These are phyloP conservation scores for Panulirus ornatus DNA, from an alignment of 1,140 invertebrate genomes.

Conservation along the genomic window DNA sequence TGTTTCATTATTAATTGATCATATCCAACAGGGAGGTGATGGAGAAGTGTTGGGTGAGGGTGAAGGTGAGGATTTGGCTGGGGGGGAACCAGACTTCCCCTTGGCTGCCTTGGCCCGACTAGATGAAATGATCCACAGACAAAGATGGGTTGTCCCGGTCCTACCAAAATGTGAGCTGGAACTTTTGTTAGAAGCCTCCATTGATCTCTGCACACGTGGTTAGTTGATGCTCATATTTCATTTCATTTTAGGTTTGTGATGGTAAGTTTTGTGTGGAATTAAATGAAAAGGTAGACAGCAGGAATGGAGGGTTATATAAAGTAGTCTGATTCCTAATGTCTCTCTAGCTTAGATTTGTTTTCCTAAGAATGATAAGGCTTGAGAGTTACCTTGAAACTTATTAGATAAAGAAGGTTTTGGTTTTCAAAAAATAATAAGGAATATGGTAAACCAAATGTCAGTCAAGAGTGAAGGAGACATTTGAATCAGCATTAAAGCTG, in stretches of 20 bases:
- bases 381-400: no score
- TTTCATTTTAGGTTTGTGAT: not conserved
- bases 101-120: constrained; percentile 89
- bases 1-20: no score
- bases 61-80: constrained; percentile 76
- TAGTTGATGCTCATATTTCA: constrained; percentile 73
- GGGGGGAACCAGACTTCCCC: constrained; percentile 88
- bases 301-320: no score
- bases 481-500: no score
- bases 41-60: constrained; percentile 77
- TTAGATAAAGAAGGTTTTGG: no score
- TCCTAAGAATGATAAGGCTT: no score
- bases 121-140: constrained; percentile 93
- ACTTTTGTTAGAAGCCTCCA: constrained; percentile 92
- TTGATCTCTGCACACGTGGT: constrained; percentile 90
- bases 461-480: no score
- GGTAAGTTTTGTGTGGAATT: constrained; percentile 37
- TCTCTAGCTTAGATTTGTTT: no score
- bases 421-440: no score
- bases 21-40: constrained; percentile 70
- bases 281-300: not conserved
- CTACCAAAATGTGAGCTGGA: constrained; percentile 97
- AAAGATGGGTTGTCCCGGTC: constrained; percentile 97
- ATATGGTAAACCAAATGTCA: no score
- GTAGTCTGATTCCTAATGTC: no score